Percentiles rank a stretch among this genome's conserved stretches.
These are phyloP conservation scores for Hemistola chrysoprasaria DNA, from an alignment of 2,888 invertebrate genomes.

Conservation along the genomic window DNA sequence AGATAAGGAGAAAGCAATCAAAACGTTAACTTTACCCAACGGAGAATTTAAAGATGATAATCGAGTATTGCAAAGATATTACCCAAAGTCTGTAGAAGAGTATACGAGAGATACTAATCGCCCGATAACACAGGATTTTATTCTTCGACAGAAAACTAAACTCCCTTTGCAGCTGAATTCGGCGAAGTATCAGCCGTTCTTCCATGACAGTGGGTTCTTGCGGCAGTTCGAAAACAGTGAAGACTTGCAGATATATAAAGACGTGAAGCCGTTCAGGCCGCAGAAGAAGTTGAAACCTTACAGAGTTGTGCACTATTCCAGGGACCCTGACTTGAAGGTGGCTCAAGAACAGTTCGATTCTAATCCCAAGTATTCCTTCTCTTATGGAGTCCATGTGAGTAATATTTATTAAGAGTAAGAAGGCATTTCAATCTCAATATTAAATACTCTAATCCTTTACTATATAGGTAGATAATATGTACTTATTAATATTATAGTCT, in stretches of 20 bases:
- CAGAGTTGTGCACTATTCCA: conserved; percentile 45
- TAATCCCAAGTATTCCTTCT: conserved; percentile 54
- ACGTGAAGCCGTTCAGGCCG: conserved; percentile 35
- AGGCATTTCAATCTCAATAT: too few species aligned
- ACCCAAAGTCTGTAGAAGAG: conserved; percentile 44
- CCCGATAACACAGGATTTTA: too few species aligned
- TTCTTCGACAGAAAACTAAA: too few species aligned
- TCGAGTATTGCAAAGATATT: conserved; percentile 25
- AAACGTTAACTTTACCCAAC: conserved; percentile 31
- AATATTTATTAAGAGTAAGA: neutral
- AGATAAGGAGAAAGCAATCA: conserved; percentile 50
- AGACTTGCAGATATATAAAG: conserved; percentile 32
- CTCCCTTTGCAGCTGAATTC: too few species aligned
- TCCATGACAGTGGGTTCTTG: neutral
- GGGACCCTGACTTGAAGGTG: conserved; percentile 24
- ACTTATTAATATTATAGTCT: too few species aligned
- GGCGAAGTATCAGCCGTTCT: neutral
- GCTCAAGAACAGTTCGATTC: conserved; percentile 37
- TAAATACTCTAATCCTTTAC: too few species aligned
- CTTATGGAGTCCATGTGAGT: conserved; percentile 70
- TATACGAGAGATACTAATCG: conserved; percentile 36
- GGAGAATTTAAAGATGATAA: conserved; percentile 4
- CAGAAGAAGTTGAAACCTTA: conserved; percentile 20
- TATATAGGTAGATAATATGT: too few species aligned
- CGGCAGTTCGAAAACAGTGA: conserved; percentile 5